phyloP scores from a whole-genome alignment of 1,140 invertebrate genomes.

The Orussus abietinus region DNA sequence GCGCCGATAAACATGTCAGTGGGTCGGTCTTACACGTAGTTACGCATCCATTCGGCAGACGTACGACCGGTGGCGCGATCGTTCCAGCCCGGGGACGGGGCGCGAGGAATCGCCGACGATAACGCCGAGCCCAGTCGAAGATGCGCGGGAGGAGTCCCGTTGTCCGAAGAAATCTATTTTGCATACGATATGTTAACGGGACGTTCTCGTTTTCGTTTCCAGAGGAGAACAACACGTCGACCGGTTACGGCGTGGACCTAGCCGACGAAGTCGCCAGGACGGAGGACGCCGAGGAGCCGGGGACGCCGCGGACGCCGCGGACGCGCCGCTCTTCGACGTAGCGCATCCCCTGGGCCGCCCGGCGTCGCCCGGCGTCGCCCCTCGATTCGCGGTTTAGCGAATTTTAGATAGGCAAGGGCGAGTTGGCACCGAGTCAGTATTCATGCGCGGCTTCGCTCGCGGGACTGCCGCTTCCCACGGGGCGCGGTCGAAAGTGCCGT shows the following conservation, averaged over 20 bases:
- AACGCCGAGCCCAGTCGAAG: neutral
- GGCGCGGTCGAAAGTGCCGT: too few relatives aligned
- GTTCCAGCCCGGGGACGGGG: neutral
- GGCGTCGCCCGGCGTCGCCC: conserved; percentile 14
- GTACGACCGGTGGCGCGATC: neutral
- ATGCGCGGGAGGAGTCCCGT: neutral
- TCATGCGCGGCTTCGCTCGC: conserved; percentile 1
- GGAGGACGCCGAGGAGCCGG: conserved; percentile 21
- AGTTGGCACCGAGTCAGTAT: neutral
- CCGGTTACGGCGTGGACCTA: conserved; percentile 43
- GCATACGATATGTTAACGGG: neutral
- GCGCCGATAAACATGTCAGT: neutral
- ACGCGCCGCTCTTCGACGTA: conserved; percentile 38
- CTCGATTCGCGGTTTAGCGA: conserved; percentile 26
- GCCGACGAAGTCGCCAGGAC: conserved; percentile 35
- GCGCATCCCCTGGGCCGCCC: conserved; percentile 25
- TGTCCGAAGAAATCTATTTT: neutral
- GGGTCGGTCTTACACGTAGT: neutral
- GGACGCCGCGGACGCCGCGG: conserved; percentile 26
- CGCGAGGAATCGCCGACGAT: neutral
- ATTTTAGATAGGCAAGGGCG: too few relatives aligned
- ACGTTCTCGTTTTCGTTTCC: conserved; percentile 19
- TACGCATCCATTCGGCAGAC: neutral
- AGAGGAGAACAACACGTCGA: conserved; percentile 44
- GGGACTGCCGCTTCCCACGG: too few relatives aligned